Percentiles rank a stretch among this genome's conserved stretches.
Conservation (phyloP, 2,113 vertebrate genomes). For the Otis tarda region DNA sequence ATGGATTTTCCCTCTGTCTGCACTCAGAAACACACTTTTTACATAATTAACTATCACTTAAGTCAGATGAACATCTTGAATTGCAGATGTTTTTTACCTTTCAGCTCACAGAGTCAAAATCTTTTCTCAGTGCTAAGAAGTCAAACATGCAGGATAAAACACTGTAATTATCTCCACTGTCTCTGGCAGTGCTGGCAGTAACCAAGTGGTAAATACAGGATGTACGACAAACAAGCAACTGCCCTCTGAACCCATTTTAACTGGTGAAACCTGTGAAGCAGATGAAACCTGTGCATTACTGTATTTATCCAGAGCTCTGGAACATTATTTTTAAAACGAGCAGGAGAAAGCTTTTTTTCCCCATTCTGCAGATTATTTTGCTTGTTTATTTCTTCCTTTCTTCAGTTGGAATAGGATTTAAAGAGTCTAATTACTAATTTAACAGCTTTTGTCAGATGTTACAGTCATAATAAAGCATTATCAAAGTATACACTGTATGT, state of each 20-base stretch:
- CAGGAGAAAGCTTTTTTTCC: not conserved
- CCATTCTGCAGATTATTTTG: not conserved
- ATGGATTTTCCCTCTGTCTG: not conserved
- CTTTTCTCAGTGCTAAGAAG: not conserved
- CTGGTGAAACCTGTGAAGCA: not conserved
- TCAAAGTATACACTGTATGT: not conserved
- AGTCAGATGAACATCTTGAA: not conserved
- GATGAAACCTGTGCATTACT: not conserved
- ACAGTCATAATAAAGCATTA: not conserved
- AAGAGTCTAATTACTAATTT: not conserved
- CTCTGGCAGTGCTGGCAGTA: not conserved
- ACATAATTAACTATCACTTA: not conserved
- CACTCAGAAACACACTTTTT: not conserved
- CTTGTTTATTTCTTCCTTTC: not conserved
- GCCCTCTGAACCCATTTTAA: not conserved
- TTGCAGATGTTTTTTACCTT: not conserved
- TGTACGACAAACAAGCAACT: not conserved
- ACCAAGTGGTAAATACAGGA: not conserved
- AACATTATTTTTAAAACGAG: not conserved
- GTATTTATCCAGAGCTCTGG: not conserved
- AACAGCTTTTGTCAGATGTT: not conserved
- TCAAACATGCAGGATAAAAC: not conserved
- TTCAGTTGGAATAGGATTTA: not conserved
- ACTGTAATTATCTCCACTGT: not conserved
- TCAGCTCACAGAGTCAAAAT: not conserved